These are phyloP conservation scores for Rambutsinella grinnellia DNA, from an alignment of 2,888 invertebrate genomes.

Conservation along the genomic window DNA sequence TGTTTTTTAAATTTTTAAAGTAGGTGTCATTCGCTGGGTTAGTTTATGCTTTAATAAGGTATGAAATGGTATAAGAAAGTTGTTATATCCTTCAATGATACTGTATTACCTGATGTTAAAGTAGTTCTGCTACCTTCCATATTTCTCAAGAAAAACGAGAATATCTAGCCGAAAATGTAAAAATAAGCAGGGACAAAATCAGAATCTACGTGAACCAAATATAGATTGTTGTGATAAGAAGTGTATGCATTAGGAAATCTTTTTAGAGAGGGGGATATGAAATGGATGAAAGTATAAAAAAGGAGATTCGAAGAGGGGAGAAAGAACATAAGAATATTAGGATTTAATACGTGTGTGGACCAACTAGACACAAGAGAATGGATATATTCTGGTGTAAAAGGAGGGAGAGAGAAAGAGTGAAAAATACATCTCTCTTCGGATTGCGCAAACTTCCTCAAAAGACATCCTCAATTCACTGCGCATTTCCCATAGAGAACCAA, in stretches of 20 bases:
- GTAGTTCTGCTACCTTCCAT: slow-evolving; percentile 22
- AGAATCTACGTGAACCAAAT: neutral
- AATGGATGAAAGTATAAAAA: slow-evolving; percentile 1
- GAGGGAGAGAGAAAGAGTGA: slow-evolving; percentile 54
- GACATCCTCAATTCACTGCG: slow-evolving; percentile 63
- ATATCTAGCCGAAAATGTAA: neutral
- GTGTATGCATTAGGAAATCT: neutral
- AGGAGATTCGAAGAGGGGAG: slow-evolving; percentile 35
- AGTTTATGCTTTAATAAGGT: too few relatives aligned
- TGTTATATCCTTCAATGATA: too few relatives aligned
- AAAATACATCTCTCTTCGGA: slow-evolving; percentile 60
- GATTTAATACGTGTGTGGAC: slow-evolving; percentile 50
- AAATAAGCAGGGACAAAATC: slow-evolving; percentile 17
- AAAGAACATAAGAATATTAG: slow-evolving; percentile 22
- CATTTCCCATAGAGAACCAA: slow-evolving; percentile 60
- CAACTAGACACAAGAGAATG: slow-evolving; percentile 44
- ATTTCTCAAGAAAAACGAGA: too few relatives aligned
- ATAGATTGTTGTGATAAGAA: neutral
- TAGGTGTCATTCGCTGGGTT: too few relatives aligned
- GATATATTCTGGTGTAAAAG: slow-evolving; percentile 20
- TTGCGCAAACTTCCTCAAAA: slow-evolving; percentile 64
- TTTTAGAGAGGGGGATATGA: neutral
- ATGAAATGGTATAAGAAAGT: too few relatives aligned
- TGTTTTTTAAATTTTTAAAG: too few relatives aligned
- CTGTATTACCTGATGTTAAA: slow-evolving; percentile 43